These are phyloP conservation scores for Apeltes quadracus DNA, from an alignment of 2,113 vertebrate genomes.

Conservation along the genomic window DNA sequence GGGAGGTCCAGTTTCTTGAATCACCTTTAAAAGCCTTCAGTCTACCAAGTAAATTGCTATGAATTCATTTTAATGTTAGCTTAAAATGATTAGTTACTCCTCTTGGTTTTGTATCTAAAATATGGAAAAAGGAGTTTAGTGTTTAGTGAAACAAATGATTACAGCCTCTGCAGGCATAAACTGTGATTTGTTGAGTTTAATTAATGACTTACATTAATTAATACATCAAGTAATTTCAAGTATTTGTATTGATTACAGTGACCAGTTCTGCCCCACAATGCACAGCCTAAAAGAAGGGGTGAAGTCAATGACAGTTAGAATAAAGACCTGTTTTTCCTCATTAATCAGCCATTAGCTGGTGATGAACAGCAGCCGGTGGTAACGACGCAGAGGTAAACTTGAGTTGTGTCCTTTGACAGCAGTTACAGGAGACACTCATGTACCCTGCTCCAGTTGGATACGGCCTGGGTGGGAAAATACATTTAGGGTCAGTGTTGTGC, in stretches of 20 bases:
- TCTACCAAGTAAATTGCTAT: background rate
- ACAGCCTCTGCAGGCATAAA: background rate
- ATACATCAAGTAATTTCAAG: too few relatives aligned
- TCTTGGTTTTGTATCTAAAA: background rate
- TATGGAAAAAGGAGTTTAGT: constrained; percentile 3
- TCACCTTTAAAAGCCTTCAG: constrained; percentile 16
- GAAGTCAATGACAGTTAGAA: background rate
- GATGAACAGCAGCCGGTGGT: background rate
- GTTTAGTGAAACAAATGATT: constrained; percentile 4
- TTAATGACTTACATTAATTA: too few relatives aligned
- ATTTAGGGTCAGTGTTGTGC: background rate
- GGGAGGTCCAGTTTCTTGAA: background rate
- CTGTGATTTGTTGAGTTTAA: background rate
- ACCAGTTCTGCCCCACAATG: background rate
- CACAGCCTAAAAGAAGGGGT: background rate
- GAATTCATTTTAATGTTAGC: background rate
- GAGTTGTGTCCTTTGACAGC: background rate
- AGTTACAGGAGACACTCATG: background rate
- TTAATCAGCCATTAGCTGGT: background rate
- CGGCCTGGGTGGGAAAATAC: background rate
- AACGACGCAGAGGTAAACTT: background rate
- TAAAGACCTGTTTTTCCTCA: background rate
- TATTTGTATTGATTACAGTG: background rate
- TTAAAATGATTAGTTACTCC: constrained; percentile 4
- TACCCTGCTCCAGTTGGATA: background rate